Evolutionary conservation across 2,113 vertebrate genomes (phyloP), one percentile per base, ranked within the genome.

Genomic region (Marcusenius ussheri): DNA sequence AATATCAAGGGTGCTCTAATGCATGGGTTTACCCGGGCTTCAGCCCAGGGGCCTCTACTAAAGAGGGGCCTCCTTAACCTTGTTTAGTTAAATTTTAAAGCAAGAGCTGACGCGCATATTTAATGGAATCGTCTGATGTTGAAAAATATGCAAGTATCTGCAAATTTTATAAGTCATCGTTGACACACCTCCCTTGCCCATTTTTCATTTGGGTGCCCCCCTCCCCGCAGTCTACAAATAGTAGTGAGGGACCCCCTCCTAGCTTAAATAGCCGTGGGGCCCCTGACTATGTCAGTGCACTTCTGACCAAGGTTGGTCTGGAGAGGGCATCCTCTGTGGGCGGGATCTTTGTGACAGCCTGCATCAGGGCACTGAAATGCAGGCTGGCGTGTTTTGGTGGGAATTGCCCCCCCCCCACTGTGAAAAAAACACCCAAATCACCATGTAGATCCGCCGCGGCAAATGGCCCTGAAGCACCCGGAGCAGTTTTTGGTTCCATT

Each of bases 171-270:
- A 58, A 24, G 56, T 58, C 56, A 8, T 58, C 7, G 6, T 66
- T 62, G 58, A 10, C 24, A n/a, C 58, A 8, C 58, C 24, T 8
- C 58, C 58, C 2, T 62, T 56, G 19, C 6, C 19, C 21, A 58
- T 7, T 21, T 58, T 58, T 58, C 2, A 58, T 58, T 24, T 58
- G 6, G 7, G 56, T 24, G 6, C 0, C 56, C 56, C 56, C 21
- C 56, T 58, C 56, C 56, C 6, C 21, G 1, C 21, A n/a, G 92
- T 91, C 92, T 93, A 93, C 93, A 91, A 92, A 92, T 86, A 93
- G 90, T 91, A 47, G 83, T 70, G 1, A 27, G 62, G 62, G 62
- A 11, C 10, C 56, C 24, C 56, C 56, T n/a, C 19, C 19, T 7
- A n/a, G 56, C 21, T 58, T 2, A 58, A n/a, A 24, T 58, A 58